A percentile compares a stretch with the other conserved stretches of the same genome.
Evolutionary conservation across 1,140 invertebrate species (phyloP).

Genomic region (Onthophagus taurus): DNA sequence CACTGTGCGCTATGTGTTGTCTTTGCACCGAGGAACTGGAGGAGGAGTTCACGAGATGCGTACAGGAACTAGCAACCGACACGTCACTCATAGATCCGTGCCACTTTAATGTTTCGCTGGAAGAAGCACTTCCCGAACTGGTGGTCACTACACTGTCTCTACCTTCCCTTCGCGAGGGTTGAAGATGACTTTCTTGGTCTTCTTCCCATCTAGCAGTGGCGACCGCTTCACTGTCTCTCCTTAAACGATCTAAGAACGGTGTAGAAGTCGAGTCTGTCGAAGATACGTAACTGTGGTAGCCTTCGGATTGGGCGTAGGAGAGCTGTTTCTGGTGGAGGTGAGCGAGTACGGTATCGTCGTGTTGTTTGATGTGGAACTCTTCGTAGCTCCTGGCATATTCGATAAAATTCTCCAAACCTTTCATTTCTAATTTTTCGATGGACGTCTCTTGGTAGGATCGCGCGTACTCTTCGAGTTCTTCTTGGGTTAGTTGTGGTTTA

Average conservation of each 20-base stretch:
- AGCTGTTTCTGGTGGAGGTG: slow-evolving; percentile 64
- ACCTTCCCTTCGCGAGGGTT: slow-evolving; percentile 35
- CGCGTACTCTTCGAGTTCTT: slow-evolving; percentile 61
- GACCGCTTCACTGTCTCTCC: slow-evolving; percentile 51
- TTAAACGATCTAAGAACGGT: slow-evolving; percentile 61
- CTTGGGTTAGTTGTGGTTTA: slow-evolving; percentile 50
- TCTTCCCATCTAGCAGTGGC: slow-evolving; percentile 44
- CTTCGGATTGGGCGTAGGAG: slow-evolving; percentile 71
- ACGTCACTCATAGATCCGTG: slow-evolving; percentile 69
- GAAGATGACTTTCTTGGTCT: slow-evolving; percentile 34
- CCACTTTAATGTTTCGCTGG: slow-evolving; percentile 75
- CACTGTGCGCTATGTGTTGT: slow-evolving; percentile 69
- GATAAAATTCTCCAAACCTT: slow-evolving; percentile 34
- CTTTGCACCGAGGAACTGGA: slow-evolving; percentile 32
- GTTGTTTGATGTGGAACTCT: slow-evolving; percentile 31
- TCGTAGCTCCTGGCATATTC: slow-evolving; percentile 41
- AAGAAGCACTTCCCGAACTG: slow-evolving; percentile 60
- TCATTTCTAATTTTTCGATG: slow-evolving; percentile 19
- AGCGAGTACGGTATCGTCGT: slow-evolving; percentile 33
- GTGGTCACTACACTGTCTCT: slow-evolving; percentile 60
- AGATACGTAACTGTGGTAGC: slow-evolving; percentile 73
- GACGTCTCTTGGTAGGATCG: slow-evolving; percentile 47
- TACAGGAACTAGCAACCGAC: slow-evolving; percentile 49
- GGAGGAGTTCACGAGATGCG: slow-evolving; percentile 27
- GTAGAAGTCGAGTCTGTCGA: slow-evolving; percentile 71